Conservation (phyloP, 2,113 vertebrate species). For the Amphiprion percula region DNA sequence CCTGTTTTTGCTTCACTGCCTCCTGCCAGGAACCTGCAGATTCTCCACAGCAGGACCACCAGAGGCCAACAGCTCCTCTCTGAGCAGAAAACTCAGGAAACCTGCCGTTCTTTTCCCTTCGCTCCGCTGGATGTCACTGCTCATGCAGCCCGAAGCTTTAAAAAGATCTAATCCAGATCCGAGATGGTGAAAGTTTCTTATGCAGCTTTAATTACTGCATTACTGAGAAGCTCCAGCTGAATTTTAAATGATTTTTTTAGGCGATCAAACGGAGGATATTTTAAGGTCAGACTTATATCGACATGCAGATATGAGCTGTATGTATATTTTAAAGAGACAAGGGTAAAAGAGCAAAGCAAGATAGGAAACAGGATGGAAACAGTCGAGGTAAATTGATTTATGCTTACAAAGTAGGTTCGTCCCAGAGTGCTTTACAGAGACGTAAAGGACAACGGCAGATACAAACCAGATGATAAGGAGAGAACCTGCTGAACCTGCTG, state of each 20-base stretch:
- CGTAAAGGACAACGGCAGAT: constrained; percentile 21
- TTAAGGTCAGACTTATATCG: no score
- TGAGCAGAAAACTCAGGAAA: constrained; percentile 8
- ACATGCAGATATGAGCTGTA: not conserved
- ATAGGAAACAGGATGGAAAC: constrained; percentile 14
- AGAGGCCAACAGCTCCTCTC: constrained; percentile 11
- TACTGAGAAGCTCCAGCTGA: no score
- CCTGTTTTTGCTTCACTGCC: constrained; percentile 28
- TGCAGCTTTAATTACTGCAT: not conserved
- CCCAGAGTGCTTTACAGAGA: constrained; percentile 6
- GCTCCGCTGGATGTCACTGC: not conserved
- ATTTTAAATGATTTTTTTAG: no score
- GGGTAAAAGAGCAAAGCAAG: not conserved
- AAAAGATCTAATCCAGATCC: no score
- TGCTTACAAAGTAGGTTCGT: constrained; percentile 21
- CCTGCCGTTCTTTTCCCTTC: not conserved
- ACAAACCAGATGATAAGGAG: constrained; percentile 20
- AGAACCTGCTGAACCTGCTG: not conserved
- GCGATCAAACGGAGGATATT: no score
- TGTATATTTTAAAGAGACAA: not conserved
- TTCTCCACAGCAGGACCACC: constrained; percentile 13
- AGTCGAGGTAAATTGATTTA: constrained; percentile 39
- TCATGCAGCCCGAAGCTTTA: not conserved
- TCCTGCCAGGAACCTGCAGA: constrained; percentile 34
- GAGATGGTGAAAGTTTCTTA: constrained; percentile 7